A percentile compares a stretch with the other conserved stretches of the same genome.
These are phyloP conservation scores for Poeciliopsis turrubarensis DNA, from an alignment of 2,113 vertebrate genomes.

Conservation along the genomic window DNA sequence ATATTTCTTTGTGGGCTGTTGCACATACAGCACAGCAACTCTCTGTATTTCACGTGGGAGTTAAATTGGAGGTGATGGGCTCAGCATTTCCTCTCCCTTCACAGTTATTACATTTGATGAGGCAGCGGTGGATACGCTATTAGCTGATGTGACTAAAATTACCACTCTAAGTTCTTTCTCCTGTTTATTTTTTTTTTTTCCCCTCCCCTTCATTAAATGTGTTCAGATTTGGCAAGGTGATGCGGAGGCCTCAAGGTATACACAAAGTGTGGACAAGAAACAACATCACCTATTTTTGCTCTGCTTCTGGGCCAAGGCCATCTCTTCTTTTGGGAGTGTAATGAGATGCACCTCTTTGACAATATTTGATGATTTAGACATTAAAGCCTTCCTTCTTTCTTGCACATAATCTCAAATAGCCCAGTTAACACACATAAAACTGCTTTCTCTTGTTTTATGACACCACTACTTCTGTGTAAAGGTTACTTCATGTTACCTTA, in stretches of 20 bases:
- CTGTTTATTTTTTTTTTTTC: constrained; percentile 35
- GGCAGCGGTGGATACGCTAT: constrained; percentile 51
- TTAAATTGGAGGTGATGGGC: constrained; percentile 59
- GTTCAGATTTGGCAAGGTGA: constrained; percentile 74
- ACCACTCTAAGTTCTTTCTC: constrained; percentile 62
- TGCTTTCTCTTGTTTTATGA: constrained; percentile 13
- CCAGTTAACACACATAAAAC: constrained; percentile 7
- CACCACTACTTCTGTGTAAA: background rate
- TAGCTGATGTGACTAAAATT: constrained; percentile 66
- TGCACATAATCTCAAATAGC: background rate
- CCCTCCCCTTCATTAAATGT: constrained; percentile 57
- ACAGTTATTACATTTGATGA: constrained; percentile 69
- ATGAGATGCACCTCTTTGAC: constrained; percentile 59
- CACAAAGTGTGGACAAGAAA: constrained; percentile 63
- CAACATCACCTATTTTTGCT: constrained; percentile 55
- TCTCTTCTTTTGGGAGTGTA: constrained; percentile 36
- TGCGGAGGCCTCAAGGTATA: constrained; percentile 76
- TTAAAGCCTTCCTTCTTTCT: constrained; percentile 11
- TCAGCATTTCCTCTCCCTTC: constrained; percentile 61
- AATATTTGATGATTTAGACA: constrained; percentile 30
- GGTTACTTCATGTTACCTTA: background rate
- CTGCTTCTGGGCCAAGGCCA: constrained; percentile 59
- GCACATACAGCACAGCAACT: constrained; percentile 38
- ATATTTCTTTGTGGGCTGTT: constrained; percentile 30
- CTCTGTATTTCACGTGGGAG: constrained; percentile 56